Evolutionary conservation across 2,888 invertebrate genomes (phyloP), one percentile per base, ranked within the genome.

Genomic region (Ptychoptera albimana): DNA sequence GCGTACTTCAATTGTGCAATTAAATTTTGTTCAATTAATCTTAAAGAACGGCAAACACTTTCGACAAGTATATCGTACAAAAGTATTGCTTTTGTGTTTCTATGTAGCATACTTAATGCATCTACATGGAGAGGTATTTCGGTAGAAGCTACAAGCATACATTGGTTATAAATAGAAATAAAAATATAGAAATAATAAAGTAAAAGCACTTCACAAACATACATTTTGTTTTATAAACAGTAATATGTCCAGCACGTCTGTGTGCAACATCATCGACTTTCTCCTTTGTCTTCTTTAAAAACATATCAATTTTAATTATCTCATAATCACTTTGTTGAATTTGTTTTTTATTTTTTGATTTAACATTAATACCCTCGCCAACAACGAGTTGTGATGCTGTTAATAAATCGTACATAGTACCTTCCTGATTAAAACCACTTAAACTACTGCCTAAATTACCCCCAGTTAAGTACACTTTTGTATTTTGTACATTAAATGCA

Each of bases 11-110:
- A 60, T 57, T 77, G 74, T 51, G 73, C 71, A 23, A 74, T 60
- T 39, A 83, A 63, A 23, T 73, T 73, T 53, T 69, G 68, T 58
- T 83, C 80, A 50, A 79, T 68, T 42, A 80, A 64, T 50, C 74
- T 69, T 39, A 86, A 66, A 45, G 81, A 76, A 35, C 81, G 71
- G 54, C 81, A 80, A 29, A 82, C 73, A 47, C 82, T 79, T 58
- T 84, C 83, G 6, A 84, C 77, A 6, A 86, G 64, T 50, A 82
- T 76, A 49, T 77, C 77, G 59, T 85, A 85, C 1, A 86, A 58
- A 37, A 78, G 73, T 46, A 71, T 62, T 35, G 79, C 60, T 54
- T 73, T 77, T 1, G 77, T 74, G 50, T 73, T 73, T 45, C 75
- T 70, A 54, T 77, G 75, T 8, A 84, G 74, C 57, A 85, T 71